Evolutionary conservation across 2,113 vertebrate genomes (phyloP).

Genomic region (Phalacrocorax aristotelis): DNA sequence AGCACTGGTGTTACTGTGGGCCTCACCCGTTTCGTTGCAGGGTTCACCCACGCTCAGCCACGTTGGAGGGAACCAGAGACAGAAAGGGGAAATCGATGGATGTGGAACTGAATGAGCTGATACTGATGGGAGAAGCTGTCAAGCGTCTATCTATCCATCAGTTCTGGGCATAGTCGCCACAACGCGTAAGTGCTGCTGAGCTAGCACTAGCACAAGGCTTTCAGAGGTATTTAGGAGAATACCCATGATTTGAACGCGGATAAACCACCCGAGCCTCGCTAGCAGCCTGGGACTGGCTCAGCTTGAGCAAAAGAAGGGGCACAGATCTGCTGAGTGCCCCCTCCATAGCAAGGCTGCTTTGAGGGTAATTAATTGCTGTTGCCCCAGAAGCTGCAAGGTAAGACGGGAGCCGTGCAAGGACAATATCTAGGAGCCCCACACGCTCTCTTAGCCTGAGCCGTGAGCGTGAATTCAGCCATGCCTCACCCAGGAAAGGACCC

Average conservation of each 20-base stretch:
- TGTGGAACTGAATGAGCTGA: background rate
- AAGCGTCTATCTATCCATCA: background rate
- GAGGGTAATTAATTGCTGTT: background rate
- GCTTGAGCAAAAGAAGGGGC: background rate
- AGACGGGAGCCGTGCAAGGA: background rate
- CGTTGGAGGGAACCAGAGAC: background rate
- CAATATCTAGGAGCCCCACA: background rate
- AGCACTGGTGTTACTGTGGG: background rate
- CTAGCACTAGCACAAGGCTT: background rate
- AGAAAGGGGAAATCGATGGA: background rate
- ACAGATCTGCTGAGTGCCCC: background rate
- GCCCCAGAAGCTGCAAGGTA: background rate
- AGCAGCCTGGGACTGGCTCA: background rate
- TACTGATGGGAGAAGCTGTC: background rate
- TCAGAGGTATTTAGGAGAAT: background rate
- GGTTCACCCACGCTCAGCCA: background rate
- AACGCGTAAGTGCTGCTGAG: background rate
- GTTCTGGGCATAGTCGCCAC: background rate
- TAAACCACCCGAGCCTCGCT: background rate
- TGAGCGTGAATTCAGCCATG: background rate
- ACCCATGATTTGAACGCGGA: rapidly evolving
- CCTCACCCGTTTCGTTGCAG: background rate
- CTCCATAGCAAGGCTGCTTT: rapidly evolving
- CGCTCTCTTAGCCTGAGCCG: background rate
- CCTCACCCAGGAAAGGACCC: background rate